Conservation (phyloP, 2,113 vertebrate genomes). For the Circaetus cinerascens region DNA sequence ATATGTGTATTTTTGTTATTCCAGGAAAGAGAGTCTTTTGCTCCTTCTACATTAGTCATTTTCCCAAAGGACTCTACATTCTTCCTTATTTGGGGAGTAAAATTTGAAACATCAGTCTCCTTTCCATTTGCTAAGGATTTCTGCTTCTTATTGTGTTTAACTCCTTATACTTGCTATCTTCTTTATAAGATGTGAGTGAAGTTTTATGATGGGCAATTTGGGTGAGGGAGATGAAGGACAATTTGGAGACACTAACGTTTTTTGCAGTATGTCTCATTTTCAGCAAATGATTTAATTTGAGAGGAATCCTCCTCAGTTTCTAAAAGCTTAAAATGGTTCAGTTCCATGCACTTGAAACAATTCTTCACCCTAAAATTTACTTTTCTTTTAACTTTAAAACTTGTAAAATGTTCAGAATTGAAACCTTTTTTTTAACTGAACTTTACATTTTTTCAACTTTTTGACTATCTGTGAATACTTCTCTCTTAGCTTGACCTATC, state of each 20-base stretch:
- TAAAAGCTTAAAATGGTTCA: neutral
- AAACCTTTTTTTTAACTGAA: neutral
- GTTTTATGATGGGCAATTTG: neutral
- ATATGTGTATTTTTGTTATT: conserved; percentile 66
- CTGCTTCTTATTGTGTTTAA: conserved; percentile 8
- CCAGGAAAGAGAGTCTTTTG: conserved; percentile 52
- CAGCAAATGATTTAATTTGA: neutral
- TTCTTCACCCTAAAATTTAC: neutral
- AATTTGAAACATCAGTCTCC: conserved; percentile 15
- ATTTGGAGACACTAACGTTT: neutral
- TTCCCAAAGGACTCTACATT: conserved; percentile 48
- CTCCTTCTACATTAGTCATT: conserved; percentile 52
- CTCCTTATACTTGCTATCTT: neutral
- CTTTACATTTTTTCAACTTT: neutral
- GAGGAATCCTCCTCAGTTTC: neutral
- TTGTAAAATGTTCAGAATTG: neutral
- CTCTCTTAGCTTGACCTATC: neutral
- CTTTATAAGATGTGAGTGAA: neutral
- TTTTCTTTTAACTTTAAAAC: neutral
- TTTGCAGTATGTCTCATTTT: neutral
- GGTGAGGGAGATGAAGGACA: neutral
- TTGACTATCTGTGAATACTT: neutral
- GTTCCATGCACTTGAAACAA: neutral
- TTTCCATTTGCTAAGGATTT: conserved; percentile 44
- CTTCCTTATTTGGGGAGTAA: conserved; percentile 59